Evolutionary conservation across 1,140 invertebrate genomes (phyloP).

Genomic region (Drosophila santomea): DNA sequence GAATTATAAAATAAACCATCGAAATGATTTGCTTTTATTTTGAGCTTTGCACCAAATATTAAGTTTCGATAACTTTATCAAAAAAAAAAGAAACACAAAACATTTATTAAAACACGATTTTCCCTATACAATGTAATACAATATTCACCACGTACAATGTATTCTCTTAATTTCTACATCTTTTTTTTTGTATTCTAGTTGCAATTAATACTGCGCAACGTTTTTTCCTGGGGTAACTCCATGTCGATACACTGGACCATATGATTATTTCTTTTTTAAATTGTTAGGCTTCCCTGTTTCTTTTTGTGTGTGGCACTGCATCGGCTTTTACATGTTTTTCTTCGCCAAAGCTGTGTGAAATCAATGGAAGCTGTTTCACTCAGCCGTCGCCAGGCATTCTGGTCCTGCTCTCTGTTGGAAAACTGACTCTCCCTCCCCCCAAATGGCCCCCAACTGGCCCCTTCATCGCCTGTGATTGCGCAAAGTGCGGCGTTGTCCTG

Average conservation of each 20-base stretch:
- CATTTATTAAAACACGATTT: too few species aligned
- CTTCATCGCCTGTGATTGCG: slow-evolving; percentile 60
- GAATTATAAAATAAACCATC: too few species aligned
- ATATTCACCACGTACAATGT: too few species aligned
- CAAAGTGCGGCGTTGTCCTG: slow-evolving; percentile 76
- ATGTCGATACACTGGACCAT: background rate
- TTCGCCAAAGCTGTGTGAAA: slow-evolving; percentile 69
- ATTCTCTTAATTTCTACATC: too few species aligned
- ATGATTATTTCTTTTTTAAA: slow-evolving; percentile 29
- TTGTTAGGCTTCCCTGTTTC: slow-evolving; percentile 57
- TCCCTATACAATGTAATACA: too few species aligned
- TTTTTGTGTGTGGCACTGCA: slow-evolving; percentile 32
- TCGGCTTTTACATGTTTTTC: slow-evolving; percentile 69
- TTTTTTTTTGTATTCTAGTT: background rate
- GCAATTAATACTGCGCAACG: background rate
- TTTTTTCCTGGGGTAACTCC: background rate
- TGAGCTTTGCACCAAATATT: too few species aligned
- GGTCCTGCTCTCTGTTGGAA: slow-evolving; percentile 4
- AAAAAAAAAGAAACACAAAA: too few species aligned
- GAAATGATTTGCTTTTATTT: too few species aligned
- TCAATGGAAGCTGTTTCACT: slow-evolving; percentile 68
- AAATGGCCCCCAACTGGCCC: slow-evolving; percentile 20
- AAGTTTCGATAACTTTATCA: too few species aligned
- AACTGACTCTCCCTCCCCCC: slow-evolving; percentile 5
- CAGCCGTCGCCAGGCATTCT: slow-evolving; percentile 18